These are phyloP conservation scores for Capromys pilorides DNA, from an alignment of 2,797 vertebrate genomes.

Conservation along the genomic window DNA sequence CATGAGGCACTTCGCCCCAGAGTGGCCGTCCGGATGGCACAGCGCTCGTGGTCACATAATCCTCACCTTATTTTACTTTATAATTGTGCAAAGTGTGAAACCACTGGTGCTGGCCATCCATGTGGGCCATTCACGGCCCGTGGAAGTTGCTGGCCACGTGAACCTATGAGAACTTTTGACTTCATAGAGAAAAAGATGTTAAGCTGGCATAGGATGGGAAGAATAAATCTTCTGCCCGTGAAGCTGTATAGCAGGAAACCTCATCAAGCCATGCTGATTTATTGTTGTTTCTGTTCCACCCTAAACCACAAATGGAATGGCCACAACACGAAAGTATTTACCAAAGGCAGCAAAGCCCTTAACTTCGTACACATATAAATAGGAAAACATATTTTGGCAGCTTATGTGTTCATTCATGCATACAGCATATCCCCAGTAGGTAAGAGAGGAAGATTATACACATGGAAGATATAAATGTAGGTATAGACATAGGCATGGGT, in stretches of 20 bases:
- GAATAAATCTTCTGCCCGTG: background rate
- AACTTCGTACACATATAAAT: background rate
- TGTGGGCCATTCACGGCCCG: no score
- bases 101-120: no score
- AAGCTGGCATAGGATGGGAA: no score
- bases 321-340: no score
- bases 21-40: no score
- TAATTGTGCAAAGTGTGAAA: background rate
- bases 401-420: background rate
- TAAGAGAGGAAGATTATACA: no score
- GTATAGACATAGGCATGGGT: no score
- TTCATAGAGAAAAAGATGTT: background rate
- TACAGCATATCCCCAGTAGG: no score
- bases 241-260: background rate
- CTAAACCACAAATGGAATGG: no score
- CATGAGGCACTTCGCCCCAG: background rate
- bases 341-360: background rate
- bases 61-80: background rate
- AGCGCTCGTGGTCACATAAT: no score
- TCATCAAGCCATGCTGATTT: background rate
- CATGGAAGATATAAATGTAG: no score
- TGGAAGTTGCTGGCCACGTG: background rate
- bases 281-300: background rate
- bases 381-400: no score
- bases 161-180: background rate